phyloP scores from a whole-genome alignment of 2,113 vertebrate genomes.

The Raja brachyura region DNA sequence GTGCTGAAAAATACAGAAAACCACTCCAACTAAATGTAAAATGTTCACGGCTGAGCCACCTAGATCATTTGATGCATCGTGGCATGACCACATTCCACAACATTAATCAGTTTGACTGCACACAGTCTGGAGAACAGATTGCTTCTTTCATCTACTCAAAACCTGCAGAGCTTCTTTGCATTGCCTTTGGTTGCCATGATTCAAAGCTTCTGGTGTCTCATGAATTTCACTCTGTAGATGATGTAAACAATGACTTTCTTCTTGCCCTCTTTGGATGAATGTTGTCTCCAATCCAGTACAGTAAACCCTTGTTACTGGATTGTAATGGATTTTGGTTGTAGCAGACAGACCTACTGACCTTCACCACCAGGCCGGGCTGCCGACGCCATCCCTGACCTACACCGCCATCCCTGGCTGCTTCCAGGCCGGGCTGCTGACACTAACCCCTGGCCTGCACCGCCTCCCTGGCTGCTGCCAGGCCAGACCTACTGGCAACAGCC shows the following conservation, averaged over 20 bases:
- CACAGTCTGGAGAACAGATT: background rate
- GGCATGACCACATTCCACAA: background rate
- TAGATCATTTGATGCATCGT: background rate
- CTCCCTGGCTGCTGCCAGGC: no score
- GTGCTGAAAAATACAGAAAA: background rate
- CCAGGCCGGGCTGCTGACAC: no score
- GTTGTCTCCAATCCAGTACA: background rate
- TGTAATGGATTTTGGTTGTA: no score
- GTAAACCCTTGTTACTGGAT: no score
- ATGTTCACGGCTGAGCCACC: background rate
- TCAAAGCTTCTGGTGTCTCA: background rate
- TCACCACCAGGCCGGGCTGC: no score
- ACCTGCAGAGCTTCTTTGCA: background rate
- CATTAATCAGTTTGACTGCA: constrained; percentile 24
- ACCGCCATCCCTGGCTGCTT: no score
- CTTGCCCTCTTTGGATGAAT: background rate
- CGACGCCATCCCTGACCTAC: no score
- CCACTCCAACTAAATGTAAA: background rate
- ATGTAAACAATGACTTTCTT: background rate
- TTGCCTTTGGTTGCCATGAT: background rate
- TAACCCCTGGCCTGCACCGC: no score
- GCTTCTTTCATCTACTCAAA: background rate
- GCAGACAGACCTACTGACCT: no score
- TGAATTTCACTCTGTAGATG: background rate
- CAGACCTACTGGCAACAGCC: no score